These are phyloP conservation scores for Isoperla grammatica DNA, from an alignment of 2,888 invertebrate genomes.

Conservation along the genomic window DNA sequence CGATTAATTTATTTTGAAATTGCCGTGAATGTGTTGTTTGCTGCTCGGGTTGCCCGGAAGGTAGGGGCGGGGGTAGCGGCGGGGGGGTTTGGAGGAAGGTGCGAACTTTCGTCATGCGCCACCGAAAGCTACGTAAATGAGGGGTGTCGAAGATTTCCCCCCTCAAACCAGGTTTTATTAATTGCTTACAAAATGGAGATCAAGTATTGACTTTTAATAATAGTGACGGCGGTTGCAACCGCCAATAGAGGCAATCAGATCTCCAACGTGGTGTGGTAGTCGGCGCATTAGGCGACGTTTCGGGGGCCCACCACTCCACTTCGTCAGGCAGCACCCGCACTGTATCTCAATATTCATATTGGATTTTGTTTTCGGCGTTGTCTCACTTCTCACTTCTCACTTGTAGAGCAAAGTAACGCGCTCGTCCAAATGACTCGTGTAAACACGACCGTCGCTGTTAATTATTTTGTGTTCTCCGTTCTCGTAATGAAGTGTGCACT, in stretches of 20 bases:
- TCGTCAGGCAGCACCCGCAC: too few species aligned
- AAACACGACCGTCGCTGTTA: conserved; percentile 20
- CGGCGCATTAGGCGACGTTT: too few species aligned
- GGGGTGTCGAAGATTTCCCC: conserved; percentile 10
- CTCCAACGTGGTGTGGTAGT: too few species aligned
- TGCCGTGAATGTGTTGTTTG: conserved; percentile 27
- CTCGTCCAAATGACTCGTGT: conserved; percentile 20
- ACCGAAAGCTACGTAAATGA: not conserved
- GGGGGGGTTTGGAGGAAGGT: conserved; percentile 28
- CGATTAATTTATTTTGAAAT: conserved; percentile 32
- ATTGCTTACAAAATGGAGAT: conserved; percentile 16
- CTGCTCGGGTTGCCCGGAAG: not conserved
- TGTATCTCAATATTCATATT: too few species aligned
- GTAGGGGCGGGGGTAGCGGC: not conserved
- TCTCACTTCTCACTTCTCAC: not conserved
- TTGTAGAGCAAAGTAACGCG: too few species aligned
- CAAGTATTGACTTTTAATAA: not conserved
- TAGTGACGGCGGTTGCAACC: too few species aligned
- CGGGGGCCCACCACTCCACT: too few species aligned
- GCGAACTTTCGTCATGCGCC: conserved; percentile 6
- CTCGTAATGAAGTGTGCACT: conserved; percentile 21
- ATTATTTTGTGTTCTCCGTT: conserved; percentile 24
- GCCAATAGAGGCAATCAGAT: too few species aligned
- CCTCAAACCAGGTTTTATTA: not conserved
- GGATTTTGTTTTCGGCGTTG: too few species aligned